Base-by-base conservation (phyloP, 2,888 invertebrate species). In the Argyresthia goedartella region DNA sequence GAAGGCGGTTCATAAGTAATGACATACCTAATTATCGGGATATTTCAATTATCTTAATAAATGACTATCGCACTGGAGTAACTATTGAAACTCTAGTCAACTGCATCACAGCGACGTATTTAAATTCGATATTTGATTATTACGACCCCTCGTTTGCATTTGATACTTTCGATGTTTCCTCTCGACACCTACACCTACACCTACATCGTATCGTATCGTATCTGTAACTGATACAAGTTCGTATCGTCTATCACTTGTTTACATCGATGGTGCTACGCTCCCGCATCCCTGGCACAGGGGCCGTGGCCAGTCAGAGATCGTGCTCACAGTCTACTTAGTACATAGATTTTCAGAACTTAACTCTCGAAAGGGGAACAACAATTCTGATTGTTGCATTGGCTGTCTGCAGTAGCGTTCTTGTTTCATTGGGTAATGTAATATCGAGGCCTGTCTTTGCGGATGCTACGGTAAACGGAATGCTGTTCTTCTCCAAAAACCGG, bases 401-500 rank as follows among this genome's bases (percentile, higher is more conserved):
- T 25, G 25, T 25, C 25, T 25, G 25, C 25, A 25, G 25, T 4
- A 25, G 25, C 25, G 25, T 25, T 2, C 25, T 25, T 25, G n/a
- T n/a, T n/a, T n/a, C n/a, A n/a, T n/a, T n/a, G n/a, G n/a, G n/a
- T n/a, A n/a, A n/a, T n/a, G n/a, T n/a, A n/a, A n/a, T n/a, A n/a
- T n/a, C n/a, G n/a, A n/a, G n/a, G n/a, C n/a, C n/a, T n/a, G n/a
- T n/a, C n/a, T 4, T 25, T 16, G 11, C 48, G 48, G 13, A 48
- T 36, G 35, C 35, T n/a, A 8, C 48, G 35, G 34, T 35, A 34
- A 7, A 35, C 34, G 13, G 34, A 35, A 48, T 48, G 48, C 48
- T 11, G 48, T 34, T 35, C 63, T 66, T 70, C 71, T 71, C 68
- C 57, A 58, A 59, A 66, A 73, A 69, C 68, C 66, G 67, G 66